phyloP scores from a whole-genome alignment of 2,113 vertebrate species.

The Oplegnathus fasciatus region DNA sequence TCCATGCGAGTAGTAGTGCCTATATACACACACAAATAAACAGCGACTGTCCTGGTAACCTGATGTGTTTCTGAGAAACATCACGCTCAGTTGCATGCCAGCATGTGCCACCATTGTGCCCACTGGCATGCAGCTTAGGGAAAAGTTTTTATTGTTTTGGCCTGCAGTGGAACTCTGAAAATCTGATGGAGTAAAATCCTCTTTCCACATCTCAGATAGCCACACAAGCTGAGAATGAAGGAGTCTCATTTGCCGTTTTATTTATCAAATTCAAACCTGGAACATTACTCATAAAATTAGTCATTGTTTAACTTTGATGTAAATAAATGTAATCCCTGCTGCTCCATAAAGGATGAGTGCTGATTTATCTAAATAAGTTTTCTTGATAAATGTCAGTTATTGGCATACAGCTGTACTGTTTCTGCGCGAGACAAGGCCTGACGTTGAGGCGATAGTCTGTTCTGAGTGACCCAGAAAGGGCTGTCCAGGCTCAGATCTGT shows the following conservation, averaged over 20 bases:
- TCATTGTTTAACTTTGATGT: conserved; percentile 17
- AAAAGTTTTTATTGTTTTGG: conserved; percentile 28
- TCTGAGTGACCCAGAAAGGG: conserved; percentile 67
- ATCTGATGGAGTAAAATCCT: conserved; percentile 31
- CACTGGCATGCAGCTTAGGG: conserved; percentile 20
- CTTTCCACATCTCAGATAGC: conserved; percentile 19
- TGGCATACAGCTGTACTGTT: neutral
- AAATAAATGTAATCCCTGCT: conserved; percentile 30
- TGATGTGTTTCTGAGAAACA: conserved; percentile 63
- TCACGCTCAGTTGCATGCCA: conserved; percentile 38
- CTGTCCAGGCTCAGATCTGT: conserved; percentile 51
- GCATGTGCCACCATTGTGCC: conserved; percentile 46
- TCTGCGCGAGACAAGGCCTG: conserved; percentile 1
- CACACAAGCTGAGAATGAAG: neutral
- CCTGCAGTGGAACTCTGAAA: conserved; percentile 13
- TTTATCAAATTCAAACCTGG: neutral
- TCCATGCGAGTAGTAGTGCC: conserved; percentile 36
- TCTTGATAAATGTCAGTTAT: conserved; percentile 21
- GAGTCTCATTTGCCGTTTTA: conserved; percentile 11
- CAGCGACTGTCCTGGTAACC: conserved; percentile 58
- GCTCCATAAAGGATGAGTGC: neutral
- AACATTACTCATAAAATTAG: conserved; percentile 12
- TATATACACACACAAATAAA: conserved; percentile 56
- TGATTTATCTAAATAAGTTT: conserved; percentile 18
- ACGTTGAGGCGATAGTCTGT: neutral